These are phyloP conservation scores for Phymastichus coffea DNA, from an alignment of 1,140 invertebrate genomes.

Conservation along the genomic window DNA sequence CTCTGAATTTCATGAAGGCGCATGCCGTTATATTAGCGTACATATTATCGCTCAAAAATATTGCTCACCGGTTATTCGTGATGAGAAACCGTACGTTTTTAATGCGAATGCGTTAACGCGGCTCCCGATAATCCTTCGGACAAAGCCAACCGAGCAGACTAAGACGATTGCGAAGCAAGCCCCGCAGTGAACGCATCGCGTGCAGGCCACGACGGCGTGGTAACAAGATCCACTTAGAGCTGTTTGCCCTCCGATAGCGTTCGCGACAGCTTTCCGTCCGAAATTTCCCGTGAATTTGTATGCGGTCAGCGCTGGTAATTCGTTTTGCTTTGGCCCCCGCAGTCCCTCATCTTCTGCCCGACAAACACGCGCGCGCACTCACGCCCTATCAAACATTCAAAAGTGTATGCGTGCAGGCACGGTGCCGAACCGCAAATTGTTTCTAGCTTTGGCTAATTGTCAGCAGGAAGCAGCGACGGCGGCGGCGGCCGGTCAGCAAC, in stretches of 20 bases:
- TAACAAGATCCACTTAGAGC: background rate
- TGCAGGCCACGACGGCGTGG: background rate
- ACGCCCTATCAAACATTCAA: conserved; percentile 27
- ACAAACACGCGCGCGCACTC: background rate
- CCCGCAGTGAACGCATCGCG: background rate
- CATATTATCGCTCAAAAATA: too few relatives aligned
- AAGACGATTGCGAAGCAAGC: too few relatives aligned
- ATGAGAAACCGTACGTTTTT: too few relatives aligned
- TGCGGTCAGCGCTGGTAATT: conserved; percentile 42
- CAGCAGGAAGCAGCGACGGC: background rate
- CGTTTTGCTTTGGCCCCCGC: conserved; percentile 32
- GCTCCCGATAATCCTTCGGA: too few relatives aligned
- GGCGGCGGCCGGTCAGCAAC: background rate
- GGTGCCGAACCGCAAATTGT: conserved; percentile 21
- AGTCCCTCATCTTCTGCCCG: background rate
- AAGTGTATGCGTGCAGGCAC: background rate
- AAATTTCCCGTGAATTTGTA: conserved; percentile 40
- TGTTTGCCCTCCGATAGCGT: too few relatives aligned
- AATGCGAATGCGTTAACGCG: too few relatives aligned
- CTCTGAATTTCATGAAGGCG: too few relatives aligned
- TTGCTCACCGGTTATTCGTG: too few relatives aligned
- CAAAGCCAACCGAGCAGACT: too few relatives aligned
- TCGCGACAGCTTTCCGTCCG: conserved; percentile 6
- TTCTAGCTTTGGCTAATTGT: conserved; percentile 24
- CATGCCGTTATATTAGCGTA: too few relatives aligned